Base-by-base conservation (phyloP, 2,888 invertebrate species). In the Andrena bicolor region DNA sequence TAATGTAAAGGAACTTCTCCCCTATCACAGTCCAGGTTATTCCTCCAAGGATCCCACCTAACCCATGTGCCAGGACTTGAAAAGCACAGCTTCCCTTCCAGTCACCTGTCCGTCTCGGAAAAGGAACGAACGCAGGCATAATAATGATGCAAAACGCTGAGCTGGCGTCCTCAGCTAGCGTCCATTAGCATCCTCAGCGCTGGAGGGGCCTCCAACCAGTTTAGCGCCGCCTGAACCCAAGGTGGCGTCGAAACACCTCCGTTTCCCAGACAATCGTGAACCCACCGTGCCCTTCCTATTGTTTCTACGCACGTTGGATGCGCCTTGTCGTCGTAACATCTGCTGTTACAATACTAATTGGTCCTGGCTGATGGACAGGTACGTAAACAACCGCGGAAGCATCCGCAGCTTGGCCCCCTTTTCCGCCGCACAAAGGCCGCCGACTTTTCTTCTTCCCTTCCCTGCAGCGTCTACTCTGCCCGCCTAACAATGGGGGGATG, bases 301-400 rank as follows among this genome's bases (percentile, higher is more conserved):
- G 60, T n/a, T 53, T 58, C 53, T 35, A 78, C 61, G 68, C 49
- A 71, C 66, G 23, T 4, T 20, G 68, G 28, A 23, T 23, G 35
- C 63, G 16, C 53, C 51, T 10, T 56, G 49, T 58, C 51, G 7
- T 51, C 23, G 78, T 63, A 78, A 76, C 78, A 76, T 76, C 77
- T 53, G 66, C 66, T 28, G 77, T 68, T 79, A 78, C 78, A 77
- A 79, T 82, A 79, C 83, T 85, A 85, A 85, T 85, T 86, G 84
- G 76, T 78, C 77, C 69, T 61, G 74, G 76, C 49, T 75, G 85
- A 83, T 63, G 71, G 74, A 75, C 75, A 65, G 74, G 68, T 78
- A 69, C 69, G 73, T 73, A 83, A 86, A 82, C 84, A 84, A 61
- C 51, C 64, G 70, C 66, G 51, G 61, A 75, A 77, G 85, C 76